Percentiles rank a stretch among this genome's conserved stretches.
phyloP scores from a whole-genome alignment of 1,140 invertebrate genomes.

The Arctopsyche grandis region DNA sequence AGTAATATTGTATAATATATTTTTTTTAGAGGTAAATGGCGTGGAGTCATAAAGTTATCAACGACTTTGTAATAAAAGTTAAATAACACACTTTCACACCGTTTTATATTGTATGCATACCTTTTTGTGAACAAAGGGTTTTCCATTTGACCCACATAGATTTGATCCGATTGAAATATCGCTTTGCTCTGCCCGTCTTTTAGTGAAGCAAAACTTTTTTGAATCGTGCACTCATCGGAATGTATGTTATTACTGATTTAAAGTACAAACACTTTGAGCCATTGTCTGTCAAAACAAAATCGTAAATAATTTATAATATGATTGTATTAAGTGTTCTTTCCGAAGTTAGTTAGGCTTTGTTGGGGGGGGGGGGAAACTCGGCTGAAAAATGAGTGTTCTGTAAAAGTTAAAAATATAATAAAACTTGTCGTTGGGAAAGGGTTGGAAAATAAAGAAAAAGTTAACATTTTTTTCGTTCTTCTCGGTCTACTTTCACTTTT shows the following conservation, averaged over 20 bases:
- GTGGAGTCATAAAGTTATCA: not conserved
- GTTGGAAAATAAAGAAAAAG: not conserved
- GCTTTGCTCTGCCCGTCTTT: not conserved
- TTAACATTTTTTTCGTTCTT: not conserved
- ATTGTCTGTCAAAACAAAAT: slow-evolving; percentile 39
- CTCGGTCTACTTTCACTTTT: slow-evolving; percentile 29
- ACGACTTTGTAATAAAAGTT: not conserved
- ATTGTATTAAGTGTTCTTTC: slow-evolving; percentile 17
- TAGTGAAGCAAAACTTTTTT: too few relatives aligned
- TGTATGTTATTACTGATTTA: not conserved
- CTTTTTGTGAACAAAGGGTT: not conserved
- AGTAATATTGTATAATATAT: too few relatives aligned
- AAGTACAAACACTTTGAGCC: too few relatives aligned
- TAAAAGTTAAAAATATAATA: slow-evolving; percentile 34
- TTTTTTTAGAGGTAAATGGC: too few relatives aligned
- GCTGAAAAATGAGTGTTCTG: slow-evolving; percentile 23
- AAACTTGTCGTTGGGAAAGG: slow-evolving; percentile 2
- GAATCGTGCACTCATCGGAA: too few relatives aligned
- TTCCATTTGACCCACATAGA: slow-evolving; percentile 20
- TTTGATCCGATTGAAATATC: slow-evolving; percentile 20
- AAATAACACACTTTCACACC: not conserved
- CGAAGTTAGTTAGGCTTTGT: not conserved
- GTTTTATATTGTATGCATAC: not conserved
- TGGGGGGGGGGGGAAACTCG: not conserved
- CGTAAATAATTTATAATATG: slow-evolving; percentile 42